Conservation (phyloP, 2,113 vertebrate species). For the Monarcha castaneiventris region DNA sequence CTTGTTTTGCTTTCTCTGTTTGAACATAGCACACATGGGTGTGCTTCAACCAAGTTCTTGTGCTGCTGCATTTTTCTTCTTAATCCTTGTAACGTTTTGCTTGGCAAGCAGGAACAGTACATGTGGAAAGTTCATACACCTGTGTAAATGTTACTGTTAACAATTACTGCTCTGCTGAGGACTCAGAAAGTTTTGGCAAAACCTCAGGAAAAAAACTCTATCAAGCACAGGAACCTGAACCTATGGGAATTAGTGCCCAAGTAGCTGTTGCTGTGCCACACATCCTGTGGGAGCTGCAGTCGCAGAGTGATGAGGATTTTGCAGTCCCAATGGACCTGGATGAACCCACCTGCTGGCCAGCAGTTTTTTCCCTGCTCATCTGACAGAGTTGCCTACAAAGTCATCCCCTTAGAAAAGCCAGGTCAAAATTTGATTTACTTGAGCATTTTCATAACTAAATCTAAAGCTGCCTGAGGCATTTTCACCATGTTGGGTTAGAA, state of each 20-base stretch:
- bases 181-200: not conserved
- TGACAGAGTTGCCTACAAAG: not conserved
- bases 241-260: not conserved
- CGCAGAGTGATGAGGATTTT: not conserved
- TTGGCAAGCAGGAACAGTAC: not conserved
- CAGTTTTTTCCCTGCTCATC: not conserved
- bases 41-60: not conserved
- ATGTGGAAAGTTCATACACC: not conserved
- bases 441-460: not conserved
- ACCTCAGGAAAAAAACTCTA: not conserved
- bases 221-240: not conserved
- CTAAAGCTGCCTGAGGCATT: not conserved
- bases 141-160: conserved; percentile 24
- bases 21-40: not conserved
- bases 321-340: not conserved
- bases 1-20: not conserved
- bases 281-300: not conserved
- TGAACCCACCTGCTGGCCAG: not conserved
- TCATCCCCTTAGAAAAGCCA: not conserved
- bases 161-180: not conserved
- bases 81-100: not conserved
- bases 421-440: not conserved
- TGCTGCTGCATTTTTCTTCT: not conserved
- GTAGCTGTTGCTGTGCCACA: not conserved
- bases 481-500: not conserved